A percentile compares a stretch with the other conserved stretches of the same genome.
Conservation (phyloP, 1,140 invertebrate genomes). For the Formica exsecta region DNA sequence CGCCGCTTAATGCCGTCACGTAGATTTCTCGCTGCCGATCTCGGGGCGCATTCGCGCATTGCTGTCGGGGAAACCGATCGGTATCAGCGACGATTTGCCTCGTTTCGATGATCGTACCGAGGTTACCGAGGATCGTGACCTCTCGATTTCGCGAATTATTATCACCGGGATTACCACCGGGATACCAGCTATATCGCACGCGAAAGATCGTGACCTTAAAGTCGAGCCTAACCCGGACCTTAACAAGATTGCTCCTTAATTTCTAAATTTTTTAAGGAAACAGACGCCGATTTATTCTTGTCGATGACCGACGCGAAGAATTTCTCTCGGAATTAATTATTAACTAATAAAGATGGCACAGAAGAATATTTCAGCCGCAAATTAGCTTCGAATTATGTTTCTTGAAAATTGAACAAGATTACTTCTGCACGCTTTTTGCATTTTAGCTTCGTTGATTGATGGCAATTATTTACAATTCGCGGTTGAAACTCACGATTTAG, state of each 20-base stretch:
- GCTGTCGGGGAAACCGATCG: conserved; percentile 63
- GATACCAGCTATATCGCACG: conserved; percentile 35
- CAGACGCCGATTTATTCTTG: not conserved
- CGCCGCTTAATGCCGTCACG: conserved; percentile 76
- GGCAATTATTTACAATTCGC: not conserved
- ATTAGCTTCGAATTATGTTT: not conserved
- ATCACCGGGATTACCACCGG: conserved; percentile 54
- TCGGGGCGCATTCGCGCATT: conserved; percentile 39
- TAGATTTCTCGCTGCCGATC: conserved; percentile 65
- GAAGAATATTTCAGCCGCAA: not conserved
- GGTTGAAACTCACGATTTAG: not conserved
- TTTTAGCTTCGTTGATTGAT: not conserved
- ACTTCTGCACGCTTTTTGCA: not conserved
- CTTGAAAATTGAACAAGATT: not conserved
- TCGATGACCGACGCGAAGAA: not conserved
- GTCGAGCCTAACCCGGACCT: conserved; percentile 18
- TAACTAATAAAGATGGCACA: not conserved
- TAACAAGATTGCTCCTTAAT: conserved; percentile 48
- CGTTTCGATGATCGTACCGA: conserved; percentile 58
- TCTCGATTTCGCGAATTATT: conserved; percentile 70
- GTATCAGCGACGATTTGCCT: conserved; percentile 68
- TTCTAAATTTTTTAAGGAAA: not conserved
- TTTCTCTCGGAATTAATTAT: not conserved
- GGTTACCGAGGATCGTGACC: conserved; percentile 56
- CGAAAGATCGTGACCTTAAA: conserved; percentile 39